phyloP scores from a whole-genome alignment of 2,113 vertebrate species.

The Triplophysa tibetana region DNA sequence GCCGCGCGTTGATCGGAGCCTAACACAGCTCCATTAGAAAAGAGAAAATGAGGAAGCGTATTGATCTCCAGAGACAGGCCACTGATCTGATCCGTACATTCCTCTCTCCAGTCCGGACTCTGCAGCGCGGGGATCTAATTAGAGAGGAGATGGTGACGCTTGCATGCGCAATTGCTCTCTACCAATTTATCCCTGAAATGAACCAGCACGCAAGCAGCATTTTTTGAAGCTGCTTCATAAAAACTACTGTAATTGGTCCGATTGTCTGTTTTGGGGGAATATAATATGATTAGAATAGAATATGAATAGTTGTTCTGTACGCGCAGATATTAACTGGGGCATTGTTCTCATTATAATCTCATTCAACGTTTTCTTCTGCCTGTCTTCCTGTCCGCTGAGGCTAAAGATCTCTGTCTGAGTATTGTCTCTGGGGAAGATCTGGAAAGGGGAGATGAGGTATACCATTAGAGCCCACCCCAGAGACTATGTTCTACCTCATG shows the following conservation, averaged over 20 bases:
- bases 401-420: conserved; percentile 43
- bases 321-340: neutral
- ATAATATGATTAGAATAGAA: neutral
- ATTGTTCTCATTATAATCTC: conserved; percentile 10
- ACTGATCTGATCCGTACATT: conserved; percentile 32
- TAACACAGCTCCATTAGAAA: conserved; percentile 32
- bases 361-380: neutral
- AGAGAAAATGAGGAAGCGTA: conserved; percentile 19
- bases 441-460: conserved; percentile 42
- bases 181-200: neutral
- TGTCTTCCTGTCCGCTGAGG: conserved; percentile 6
- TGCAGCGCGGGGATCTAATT: conserved; percentile 45
- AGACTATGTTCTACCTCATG: neutral
- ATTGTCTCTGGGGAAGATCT: conserved; percentile 42
- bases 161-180: conserved; percentile 3
- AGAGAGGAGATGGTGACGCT: neutral
- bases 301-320: neutral
- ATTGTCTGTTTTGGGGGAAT: neutral
- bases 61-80: conserved; percentile 39
- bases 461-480: conserved; percentile 50
- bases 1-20: neutral
- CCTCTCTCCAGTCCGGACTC: conserved; percentile 30
- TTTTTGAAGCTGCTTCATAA: neutral
- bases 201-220: neutral
- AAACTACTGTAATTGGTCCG: neutral